Evolutionary conservation across 2,113 vertebrate species (phyloP), one percentile per base, ranked within the genome.

Genomic region (Prinia subflava): DNA sequence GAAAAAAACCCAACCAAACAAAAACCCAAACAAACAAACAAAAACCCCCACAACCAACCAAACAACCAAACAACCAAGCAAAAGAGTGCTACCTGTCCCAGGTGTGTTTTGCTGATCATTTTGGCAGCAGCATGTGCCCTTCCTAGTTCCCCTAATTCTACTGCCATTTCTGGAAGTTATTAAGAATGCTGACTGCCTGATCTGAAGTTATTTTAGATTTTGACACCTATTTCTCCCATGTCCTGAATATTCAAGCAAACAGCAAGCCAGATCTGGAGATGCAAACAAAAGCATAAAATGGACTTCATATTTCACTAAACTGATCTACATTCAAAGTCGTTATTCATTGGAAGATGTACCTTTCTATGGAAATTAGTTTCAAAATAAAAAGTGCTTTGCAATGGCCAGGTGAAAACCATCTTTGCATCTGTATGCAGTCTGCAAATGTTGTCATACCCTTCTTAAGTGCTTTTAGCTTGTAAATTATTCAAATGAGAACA

Each of bases 401-500:
- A 18, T 28, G 33, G 53, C 62, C 53, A 23, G 42, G 27, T 44
- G 35, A 76, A 92, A 78, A 44, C 8, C 31, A 18, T 41, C 42
- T 80, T 65, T 62, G 18, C 15, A 28, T 73, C 37, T 53, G 12
- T 55, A 41, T 70, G 27, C 39, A 39, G 39, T 75, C 71, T 84
- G 53, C 49, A 79, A 84, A 59, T 49, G 24, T 85, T 89, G 28
- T 75, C 62, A 82, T 64, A 24, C 5, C 9, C 20, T 90, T 71
- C 67, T 39, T 56, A 67, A 94, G 62, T 57, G 74, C 69, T 91
- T 94, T 91, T 41, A 44, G 52, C 49, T 53, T 37, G 37, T 76
- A 37, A 96, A 83, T 87, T 68, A 76, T 90, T 96, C 67, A 85
- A 33, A 20, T 73, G 53, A 74, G 85, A 93, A 68, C 11, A n/a